Base-by-base conservation (phyloP, 2,797 vertebrate genomes). In the Notolabrus celidotus region DNA sequence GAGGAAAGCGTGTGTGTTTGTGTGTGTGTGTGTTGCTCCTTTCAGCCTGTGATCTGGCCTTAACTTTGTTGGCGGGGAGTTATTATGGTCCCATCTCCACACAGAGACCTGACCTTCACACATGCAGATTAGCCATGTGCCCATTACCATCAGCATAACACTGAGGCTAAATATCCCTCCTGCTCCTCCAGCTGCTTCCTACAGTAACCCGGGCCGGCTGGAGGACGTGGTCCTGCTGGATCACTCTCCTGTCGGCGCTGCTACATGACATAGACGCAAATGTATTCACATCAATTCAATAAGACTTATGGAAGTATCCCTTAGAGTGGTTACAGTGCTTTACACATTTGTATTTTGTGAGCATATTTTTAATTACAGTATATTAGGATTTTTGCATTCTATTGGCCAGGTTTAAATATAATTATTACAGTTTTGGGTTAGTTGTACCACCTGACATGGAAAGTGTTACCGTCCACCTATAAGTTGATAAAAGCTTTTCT, bases 61-160 rank as follows among this genome's bases (percentile, higher is more conserved):
- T 25, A n/a, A 25, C 23, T 46, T 45, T 36, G 27, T 80, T 94
- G 95, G 94, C 93, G 61, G 79, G 66, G 16, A 86, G 94, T 94
- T 94, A 83, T 60, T 47, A 64, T 64, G 47, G 79, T 58, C 66
- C 76, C 58, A 50, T 93, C 92, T 89, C 92, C 80, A 74, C 88
- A 74, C 91, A 7, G 80, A 87, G 92, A 88, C 67, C 80, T 95
- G 96, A 96, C 96, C 96, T 96, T 96, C 95, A 95, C 95, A 93
- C 93, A 95, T 96, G 96, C 89, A 96, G 95, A 97, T 96, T 93
- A 96, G 95, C 95, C 95, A 92, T 93, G 95, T 94, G 95, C 88
- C 90, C 89, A 87, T 73, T 38, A 82, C 66, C 68, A 15, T 39
- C 53, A 19, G 42, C 71, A 77, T 6, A 85, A 80, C 79, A 82